Evolutionary conservation across 2,797 vertebrate genomes (phyloP).

Genomic region (Zenarchopterus dispar): DNA sequence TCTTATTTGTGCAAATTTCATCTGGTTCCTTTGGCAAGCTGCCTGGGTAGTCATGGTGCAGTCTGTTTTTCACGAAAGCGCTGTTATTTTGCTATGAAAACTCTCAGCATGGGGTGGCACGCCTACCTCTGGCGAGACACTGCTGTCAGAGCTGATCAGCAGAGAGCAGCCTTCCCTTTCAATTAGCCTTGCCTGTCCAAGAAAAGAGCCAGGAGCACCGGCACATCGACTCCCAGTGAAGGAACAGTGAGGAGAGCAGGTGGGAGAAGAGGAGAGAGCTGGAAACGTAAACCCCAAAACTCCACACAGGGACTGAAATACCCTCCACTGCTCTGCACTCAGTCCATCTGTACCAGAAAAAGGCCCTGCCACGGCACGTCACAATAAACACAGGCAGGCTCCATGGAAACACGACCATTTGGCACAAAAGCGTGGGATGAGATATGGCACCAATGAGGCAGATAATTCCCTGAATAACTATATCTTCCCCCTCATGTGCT

Average conservation of each 20-base stretch:
- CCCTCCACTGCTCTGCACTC: conserved; percentile 75
- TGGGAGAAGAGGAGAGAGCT: conserved; percentile 72
- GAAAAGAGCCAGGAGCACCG: conserved; percentile 74
- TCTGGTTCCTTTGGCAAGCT: conserved; percentile 77
- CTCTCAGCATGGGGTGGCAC: conserved; percentile 81
- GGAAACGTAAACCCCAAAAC: conserved; percentile 76
- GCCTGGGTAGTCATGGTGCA: conserved; percentile 73
- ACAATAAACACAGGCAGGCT: conserved; percentile 78
- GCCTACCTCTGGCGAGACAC: conserved; percentile 81
- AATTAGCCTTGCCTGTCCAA: conserved; percentile 83
- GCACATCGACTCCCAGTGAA: conserved; percentile 61
- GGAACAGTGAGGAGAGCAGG: conserved; percentile 76
- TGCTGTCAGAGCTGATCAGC: conserved; percentile 82
- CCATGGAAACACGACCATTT: conserved; percentile 76
- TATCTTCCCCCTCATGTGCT: conserved; percentile 71
- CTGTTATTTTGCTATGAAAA: conserved; percentile 80
- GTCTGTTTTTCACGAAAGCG: conserved; percentile 69
- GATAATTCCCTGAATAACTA: conserved; percentile 81
- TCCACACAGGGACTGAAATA: conserved; percentile 78
- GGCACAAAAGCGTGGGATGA: conserved; percentile 67
- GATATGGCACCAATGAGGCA: conserved; percentile 79
- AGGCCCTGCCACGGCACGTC: conserved; percentile 72
- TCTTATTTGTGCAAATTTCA: conserved; percentile 72
- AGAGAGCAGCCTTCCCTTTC: conserved; percentile 83
- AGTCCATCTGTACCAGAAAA: conserved; percentile 72